Percentiles rank a stretch among this genome's conserved stretches.
Conservation (phyloP, 2,888 invertebrate species). For the Metellina segmentata region DNA sequence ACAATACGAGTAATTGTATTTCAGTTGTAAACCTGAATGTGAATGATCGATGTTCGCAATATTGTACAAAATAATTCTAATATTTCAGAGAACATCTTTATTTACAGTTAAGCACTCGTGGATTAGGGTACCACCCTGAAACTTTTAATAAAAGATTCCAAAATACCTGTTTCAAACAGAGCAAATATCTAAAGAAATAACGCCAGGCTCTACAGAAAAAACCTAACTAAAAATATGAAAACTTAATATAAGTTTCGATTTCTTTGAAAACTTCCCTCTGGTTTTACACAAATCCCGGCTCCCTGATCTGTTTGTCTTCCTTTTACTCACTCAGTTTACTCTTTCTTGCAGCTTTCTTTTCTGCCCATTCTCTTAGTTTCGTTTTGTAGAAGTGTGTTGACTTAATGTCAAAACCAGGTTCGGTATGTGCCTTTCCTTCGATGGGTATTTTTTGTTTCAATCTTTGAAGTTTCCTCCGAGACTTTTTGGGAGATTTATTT, state of each 20-base stretch:
- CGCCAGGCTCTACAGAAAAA: neutral
- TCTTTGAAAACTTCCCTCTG: constrained; percentile 31
- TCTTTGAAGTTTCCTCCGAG: constrained; percentile 3
- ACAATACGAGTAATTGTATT: no score
- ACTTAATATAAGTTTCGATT: constrained; percentile 12
- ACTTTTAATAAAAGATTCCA: no score
- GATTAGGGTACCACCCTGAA: no score
- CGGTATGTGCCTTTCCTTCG: constrained; percentile 3
- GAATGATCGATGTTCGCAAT: no score
- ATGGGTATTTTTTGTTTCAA: neutral
- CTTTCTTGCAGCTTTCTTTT: neutral
- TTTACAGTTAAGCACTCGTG: no score
- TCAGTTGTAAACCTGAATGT: no score
- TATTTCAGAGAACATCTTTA: no score
- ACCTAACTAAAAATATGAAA: constrained; percentile 18
- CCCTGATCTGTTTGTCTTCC: constrained; percentile 37
- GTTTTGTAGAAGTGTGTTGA: constrained; percentile 35
- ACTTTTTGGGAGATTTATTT: constrained; percentile 25
- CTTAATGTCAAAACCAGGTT: constrained; percentile 47
- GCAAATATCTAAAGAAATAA: neutral
- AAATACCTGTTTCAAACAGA: no score
- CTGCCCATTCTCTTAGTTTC: neutral
- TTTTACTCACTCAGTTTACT: constrained; percentile 7
- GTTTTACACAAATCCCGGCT: constrained; percentile 42
- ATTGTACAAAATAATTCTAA: no score